Percentiles rank a stretch among this genome's conserved stretches.
Evolutionary conservation across 2,113 vertebrate species (phyloP).

Genomic region (Hyperoodon ampullatus): DNA sequence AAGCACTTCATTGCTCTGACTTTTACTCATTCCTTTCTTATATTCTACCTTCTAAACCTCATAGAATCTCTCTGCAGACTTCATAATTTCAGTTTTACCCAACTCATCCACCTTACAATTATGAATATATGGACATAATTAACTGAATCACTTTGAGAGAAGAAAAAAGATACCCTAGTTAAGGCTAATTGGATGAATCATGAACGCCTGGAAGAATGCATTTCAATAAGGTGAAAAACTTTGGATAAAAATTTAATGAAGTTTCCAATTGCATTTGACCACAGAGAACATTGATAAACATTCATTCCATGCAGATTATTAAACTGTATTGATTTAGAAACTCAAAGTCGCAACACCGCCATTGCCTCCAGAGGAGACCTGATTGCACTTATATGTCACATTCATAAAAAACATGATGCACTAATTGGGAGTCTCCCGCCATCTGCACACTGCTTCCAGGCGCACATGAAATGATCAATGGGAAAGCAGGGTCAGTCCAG

Average conservation of each 20-base stretch:
- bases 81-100: conserved; percentile 83
- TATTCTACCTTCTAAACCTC: conserved; percentile 50
- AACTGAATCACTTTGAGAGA: conserved; percentile 82
- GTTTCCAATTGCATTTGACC: conserved; percentile 76
- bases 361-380: conserved; percentile 77
- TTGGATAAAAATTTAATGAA: conserved; percentile 85
- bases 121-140: conserved; percentile 80
- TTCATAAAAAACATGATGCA: conserved; percentile 79
- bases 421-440: conserved; percentile 87
- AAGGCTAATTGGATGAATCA: conserved; percentile 83
- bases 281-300: conserved; percentile 80
- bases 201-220: conserved; percentile 80
- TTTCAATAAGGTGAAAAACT: conserved; percentile 84
- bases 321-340: conserved; percentile 83
- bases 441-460: conserved; percentile 85
- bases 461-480: conserved; percentile 87
- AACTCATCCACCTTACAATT: conserved; percentile 80
- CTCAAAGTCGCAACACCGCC: conserved; percentile 72
- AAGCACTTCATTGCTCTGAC: conserved; percentile 9
- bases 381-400: conserved; percentile 83
- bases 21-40: not conserved
- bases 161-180: conserved; percentile 77
- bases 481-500: conserved; percentile 88
- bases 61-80: conserved; percentile 76
- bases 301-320: conserved; percentile 79